phyloP scores from a whole-genome alignment of 1,140 invertebrate genomes.

The Trachymyrmex cornetzi region DNA sequence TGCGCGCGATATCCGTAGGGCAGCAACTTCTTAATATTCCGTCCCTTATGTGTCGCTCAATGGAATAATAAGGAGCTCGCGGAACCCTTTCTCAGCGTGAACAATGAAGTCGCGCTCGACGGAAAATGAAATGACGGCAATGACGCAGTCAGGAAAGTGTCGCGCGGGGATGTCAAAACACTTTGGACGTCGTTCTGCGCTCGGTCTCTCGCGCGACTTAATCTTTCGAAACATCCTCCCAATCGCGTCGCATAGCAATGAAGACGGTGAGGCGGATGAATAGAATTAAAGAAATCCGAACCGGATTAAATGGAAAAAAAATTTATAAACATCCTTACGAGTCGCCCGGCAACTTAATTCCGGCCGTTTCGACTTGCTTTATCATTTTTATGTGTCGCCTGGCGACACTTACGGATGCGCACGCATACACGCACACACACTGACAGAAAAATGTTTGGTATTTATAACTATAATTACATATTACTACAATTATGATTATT shows the following conservation, averaged over 20 bases:
- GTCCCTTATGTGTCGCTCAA: constrained; percentile 66
- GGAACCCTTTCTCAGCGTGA: constrained; percentile 28
- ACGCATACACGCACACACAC: not conserved
- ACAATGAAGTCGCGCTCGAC: constrained; percentile 6
- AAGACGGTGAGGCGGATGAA: not conserved
- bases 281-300: constrained; percentile 30
- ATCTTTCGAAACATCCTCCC: constrained; percentile 3
- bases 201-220: not conserved
- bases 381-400: constrained; percentile 24
- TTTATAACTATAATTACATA: no score
- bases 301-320: constrained; percentile 22
- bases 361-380: not conserved
- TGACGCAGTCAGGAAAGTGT: not conserved
- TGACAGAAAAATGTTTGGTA: no score
- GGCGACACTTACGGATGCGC: not conserved
- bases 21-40: constrained; percentile 73
- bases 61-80: constrained; percentile 72
- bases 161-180: not conserved
- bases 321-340: constrained; percentile 11
- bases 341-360: constrained; percentile 4
- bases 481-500: no score
- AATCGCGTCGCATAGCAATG: not conserved
- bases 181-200: not conserved
- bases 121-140: constrained; percentile 10
- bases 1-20: constrained; percentile 59